phyloP scores from a whole-genome alignment of 2,797 vertebrate species.

The Sciurus vulgaris region DNA sequence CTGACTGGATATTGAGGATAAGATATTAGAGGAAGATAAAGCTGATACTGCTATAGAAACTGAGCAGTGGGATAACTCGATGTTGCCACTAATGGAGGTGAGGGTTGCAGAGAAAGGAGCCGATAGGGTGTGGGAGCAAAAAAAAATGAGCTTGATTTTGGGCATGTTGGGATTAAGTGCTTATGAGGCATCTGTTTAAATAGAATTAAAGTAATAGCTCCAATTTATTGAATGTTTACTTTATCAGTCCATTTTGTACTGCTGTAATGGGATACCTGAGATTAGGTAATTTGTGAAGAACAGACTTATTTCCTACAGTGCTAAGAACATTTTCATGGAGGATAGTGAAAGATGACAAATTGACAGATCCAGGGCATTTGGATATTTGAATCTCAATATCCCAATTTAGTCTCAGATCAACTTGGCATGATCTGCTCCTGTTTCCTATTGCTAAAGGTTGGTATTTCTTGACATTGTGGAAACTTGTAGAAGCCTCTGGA shows the following conservation, averaged over 20 bases:
- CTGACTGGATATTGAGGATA: neutral
- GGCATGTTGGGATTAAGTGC: neutral
- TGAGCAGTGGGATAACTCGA: neutral
- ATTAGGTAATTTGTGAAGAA: neutral
- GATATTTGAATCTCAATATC: slow-evolving; percentile 8
- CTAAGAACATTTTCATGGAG: neutral
- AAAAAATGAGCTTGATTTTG: neutral
- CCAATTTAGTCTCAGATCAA: neutral
- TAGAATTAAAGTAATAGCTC: neutral
- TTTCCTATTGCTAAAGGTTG: neutral
- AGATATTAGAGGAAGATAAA: neutral
- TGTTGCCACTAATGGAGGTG: neutral
- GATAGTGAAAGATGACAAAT: neutral
- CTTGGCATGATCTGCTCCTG: neutral
- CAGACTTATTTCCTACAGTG: neutral
- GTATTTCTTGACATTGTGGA: neutral
- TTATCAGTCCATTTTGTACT: neutral
- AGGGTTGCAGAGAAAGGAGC: neutral
- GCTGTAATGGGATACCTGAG: neutral
- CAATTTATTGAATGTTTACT: neutral
- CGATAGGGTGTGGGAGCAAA: neutral
- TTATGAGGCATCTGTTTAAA: neutral
- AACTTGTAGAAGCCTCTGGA: neutral
- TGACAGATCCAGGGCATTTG: neutral
- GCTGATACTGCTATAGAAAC: neutral